Base-by-base conservation (phyloP, 2,113 vertebrate genomes). In the Thomomys bottae region DNA sequence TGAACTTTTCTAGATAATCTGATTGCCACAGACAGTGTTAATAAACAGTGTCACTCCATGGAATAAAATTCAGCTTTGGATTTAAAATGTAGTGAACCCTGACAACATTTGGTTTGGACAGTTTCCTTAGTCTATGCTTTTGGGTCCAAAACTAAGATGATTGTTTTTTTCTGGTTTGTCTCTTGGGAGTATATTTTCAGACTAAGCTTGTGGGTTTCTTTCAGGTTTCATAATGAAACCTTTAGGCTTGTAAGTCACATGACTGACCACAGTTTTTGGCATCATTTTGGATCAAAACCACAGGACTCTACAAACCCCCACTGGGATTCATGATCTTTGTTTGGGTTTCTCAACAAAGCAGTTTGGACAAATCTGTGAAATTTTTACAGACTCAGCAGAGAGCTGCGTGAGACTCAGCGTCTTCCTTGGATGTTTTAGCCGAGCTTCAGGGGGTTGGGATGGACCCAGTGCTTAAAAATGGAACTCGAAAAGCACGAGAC, bases 321-420 rank as follows among this genome's bases (percentile, higher is more conserved):
- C 80, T 90, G 87, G 88, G 92, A 94, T 93, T 81, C 73, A 79
- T 66, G 72, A 93, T 93, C 95, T 91, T 95, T 96, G 96, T 96
- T 96, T 96, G 90, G 90, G 90, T 97, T 96, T 96, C 94, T 92
- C 90, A 90, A 95, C 92, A 95, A 92, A 94, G 88, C 68, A 89
- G 89, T 93, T 94, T 95, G 87, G 93, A 93, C 94, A 94, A 94
- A 94, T 94, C 86, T 93, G 96, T 42, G 71, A 96, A 72, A 78
- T 91, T 95, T 96, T 95, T 96, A 93, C 96, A 95, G 86, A 96
- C 90, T 97, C 96, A 97, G 95, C 96, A 96, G 94, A 95, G 93
- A 88, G 92, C 68, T 63, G 88, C 90, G 93, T 93, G 92, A 92
- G 96, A 90, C 83, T 92, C 93, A 75, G 90, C 94, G n/a, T 95